Evolutionary conservation across 2,888 invertebrate genomes (phyloP), one percentile per base, ranked within the genome.

Genomic region (Dascillus cervinus): DNA sequence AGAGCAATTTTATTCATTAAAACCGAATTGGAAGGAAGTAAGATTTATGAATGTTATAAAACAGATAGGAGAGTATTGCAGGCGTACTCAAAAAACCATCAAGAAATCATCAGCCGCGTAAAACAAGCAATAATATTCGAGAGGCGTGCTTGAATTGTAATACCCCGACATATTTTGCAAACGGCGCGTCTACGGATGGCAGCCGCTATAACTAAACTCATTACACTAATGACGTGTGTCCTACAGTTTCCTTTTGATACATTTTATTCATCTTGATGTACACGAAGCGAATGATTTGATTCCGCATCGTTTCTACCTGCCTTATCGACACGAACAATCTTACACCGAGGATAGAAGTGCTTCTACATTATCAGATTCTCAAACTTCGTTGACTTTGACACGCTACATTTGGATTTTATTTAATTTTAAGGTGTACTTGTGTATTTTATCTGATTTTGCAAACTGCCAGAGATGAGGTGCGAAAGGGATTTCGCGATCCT

Each of bases 41-140:
- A 45, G 45, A 47, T 47, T 45, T 37, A 43, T 41, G 41, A 37
- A 41, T 37, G 39, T 41, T 44, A 45, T 32, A 26, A 39, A 32
- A 34, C 28, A 27, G 27, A 38, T 34, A 49, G 47, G 39, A 44
- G 46, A 43, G 53, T 53, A 44, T 46, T 43, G 41, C n/a, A n/a
- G n/a, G n/a, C 44, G 49, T 45, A 50, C 52, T 56, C 55, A 58
- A 55, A 58, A 58, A 55, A 52, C 47, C 58, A 58, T 58, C 56
- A 60, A 56, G 55, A 56, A 58, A 57, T 57, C 59, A 58, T 60
- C 58, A 60, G 56, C 44, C 43, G 46, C 41, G n/a, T 52, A 47
- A 49, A 52, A 49, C 48, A 52, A 46, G 47, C 50, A 40, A 44
- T 48, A 50, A 46, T 45, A 48, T 46, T 41, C 44, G 37, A 41